phyloP scores from a whole-genome alignment of 1,140 invertebrate genomes.

The Hyphantria cunea region DNA sequence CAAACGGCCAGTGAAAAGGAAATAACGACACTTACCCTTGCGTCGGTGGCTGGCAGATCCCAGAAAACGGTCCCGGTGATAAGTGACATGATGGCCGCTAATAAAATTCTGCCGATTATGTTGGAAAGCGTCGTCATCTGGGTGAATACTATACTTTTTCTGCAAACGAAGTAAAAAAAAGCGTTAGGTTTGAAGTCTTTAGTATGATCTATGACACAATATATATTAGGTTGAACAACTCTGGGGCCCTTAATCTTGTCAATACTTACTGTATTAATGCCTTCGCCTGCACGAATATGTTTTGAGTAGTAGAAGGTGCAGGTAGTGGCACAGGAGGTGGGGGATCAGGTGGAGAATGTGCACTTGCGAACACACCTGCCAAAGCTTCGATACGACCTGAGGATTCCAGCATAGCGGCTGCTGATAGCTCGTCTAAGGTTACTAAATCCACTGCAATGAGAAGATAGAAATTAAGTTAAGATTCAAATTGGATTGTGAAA shows the following conservation, averaged over 20 bases:
- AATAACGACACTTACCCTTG: conserved; percentile 53
- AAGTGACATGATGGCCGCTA: conserved; percentile 90
- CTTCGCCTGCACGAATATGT: conserved; percentile 85
- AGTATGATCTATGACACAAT: too few species aligned
- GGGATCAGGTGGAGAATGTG: conserved; percentile 87
- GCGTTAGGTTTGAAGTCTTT: too few species aligned
- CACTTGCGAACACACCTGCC: conserved; percentile 89
- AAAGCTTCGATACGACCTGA: conserved; percentile 95
- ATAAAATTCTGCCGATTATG: conserved; percentile 88
- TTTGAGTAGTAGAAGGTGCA: conserved; percentile 79
- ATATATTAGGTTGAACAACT: too few species aligned
- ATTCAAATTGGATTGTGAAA: too few species aligned
- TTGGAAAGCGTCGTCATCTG: conserved; percentile 93
- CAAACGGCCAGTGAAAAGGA: too few species aligned
- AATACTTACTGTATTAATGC: conserved; percentile 87
- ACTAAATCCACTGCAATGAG: conserved; percentile 91
- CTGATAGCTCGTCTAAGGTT: conserved; percentile 94
- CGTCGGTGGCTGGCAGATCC: conserved; percentile 89
- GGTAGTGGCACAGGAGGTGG: conserved; percentile 89
- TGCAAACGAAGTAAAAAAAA: conserved; percentile 66
- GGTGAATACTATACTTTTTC: conserved; percentile 86
- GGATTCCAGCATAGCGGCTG: conserved; percentile 96
- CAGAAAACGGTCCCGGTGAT: conserved; percentile 94
- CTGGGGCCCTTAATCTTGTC: too few species aligned
- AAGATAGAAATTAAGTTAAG: not conserved